Conservation (phyloP, 2,113 vertebrate genomes). For the Mastomys natalensis region DNA sequence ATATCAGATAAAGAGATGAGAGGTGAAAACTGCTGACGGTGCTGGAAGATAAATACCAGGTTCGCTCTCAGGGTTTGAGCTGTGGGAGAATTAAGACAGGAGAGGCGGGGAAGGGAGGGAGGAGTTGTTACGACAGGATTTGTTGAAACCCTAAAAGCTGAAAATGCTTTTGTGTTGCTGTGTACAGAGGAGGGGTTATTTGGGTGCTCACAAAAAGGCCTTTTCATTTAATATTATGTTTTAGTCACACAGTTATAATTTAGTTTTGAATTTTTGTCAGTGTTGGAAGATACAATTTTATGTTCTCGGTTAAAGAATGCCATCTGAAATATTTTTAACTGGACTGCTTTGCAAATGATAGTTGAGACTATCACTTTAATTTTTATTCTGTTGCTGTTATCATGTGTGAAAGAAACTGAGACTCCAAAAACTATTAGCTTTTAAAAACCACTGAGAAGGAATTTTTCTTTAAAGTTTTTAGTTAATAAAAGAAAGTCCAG, state of each 20-base stretch:
- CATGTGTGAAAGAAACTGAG: slow-evolving; percentile 17
- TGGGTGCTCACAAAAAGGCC: slow-evolving; percentile 47
- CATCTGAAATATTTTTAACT: slow-evolving; percentile 63
- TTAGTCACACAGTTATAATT: slow-evolving; percentile 63
- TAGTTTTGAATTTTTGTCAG: slow-evolving; percentile 54
- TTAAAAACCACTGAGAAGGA: slow-evolving; percentile 23
- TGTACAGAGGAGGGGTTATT: slow-evolving; percentile 57
- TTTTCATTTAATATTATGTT: slow-evolving; percentile 59
- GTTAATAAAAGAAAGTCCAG: background rate
- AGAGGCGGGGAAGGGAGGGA: slow-evolving; percentile 71
- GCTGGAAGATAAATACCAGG: slow-evolving; percentile 56
- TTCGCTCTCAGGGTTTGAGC: slow-evolving; percentile 65
- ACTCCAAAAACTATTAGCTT: slow-evolving; percentile 13
- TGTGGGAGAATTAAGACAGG: slow-evolving; percentile 58
- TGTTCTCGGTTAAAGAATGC: slow-evolving; percentile 12
- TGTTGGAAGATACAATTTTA: slow-evolving; percentile 43
- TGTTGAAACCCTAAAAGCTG: slow-evolving; percentile 65
- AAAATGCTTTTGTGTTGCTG: slow-evolving; percentile 51
- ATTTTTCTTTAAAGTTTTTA: background rate
- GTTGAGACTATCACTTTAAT: background rate
- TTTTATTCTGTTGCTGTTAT: slow-evolving; percentile 47
- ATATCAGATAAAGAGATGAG: slow-evolving; percentile 11
- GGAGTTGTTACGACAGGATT: slow-evolving; percentile 29
- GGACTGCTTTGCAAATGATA: slow-evolving; percentile 16
- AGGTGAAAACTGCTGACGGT: slow-evolving; percentile 38